Evolutionary conservation across 2,113 vertebrate genomes (phyloP).

Genomic region (Sinocyclocheilus anophthalmus): DNA sequence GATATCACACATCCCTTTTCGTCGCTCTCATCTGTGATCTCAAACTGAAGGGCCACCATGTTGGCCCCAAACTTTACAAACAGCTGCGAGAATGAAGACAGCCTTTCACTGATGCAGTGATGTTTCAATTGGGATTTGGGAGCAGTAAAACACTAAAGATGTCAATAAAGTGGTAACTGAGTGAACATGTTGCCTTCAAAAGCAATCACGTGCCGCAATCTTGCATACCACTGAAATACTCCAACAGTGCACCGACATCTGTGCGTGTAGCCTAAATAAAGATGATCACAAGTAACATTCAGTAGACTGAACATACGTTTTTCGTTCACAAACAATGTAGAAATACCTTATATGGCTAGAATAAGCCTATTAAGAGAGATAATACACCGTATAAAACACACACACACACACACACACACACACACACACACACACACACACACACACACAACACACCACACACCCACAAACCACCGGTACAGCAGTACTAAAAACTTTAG

Average conservation of each 20-base stretch:
- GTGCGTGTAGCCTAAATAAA: not conserved
- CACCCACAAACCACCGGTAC: too few relatives aligned
- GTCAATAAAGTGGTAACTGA: not conserved
- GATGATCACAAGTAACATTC: not conserved
- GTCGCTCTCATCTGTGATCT: not conserved
- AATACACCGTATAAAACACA: too few relatives aligned
- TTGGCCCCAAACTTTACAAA: not conserved
- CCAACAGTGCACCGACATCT: not conserved
- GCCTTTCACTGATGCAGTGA: not conserved
- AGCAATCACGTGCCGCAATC: not conserved
- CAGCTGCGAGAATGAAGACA: not conserved
- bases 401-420: too few relatives aligned
- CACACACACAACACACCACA: too few relatives aligned
- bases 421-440: too few relatives aligned
- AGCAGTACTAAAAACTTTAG: not conserved
- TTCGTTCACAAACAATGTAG: too few relatives aligned
- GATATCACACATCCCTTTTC: slow-evolving; percentile 51
- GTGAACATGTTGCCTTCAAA: not conserved
- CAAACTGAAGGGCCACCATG: not conserved
- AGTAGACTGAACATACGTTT: not conserved
- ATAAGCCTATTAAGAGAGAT: not conserved
- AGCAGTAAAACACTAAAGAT: not conserved
- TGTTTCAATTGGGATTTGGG: not conserved
- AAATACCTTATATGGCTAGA: not conserved
- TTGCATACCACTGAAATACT: not conserved